Evolutionary conservation across 2,113 vertebrate species (phyloP).

Genomic region (Melanocharis versteri): DNA sequence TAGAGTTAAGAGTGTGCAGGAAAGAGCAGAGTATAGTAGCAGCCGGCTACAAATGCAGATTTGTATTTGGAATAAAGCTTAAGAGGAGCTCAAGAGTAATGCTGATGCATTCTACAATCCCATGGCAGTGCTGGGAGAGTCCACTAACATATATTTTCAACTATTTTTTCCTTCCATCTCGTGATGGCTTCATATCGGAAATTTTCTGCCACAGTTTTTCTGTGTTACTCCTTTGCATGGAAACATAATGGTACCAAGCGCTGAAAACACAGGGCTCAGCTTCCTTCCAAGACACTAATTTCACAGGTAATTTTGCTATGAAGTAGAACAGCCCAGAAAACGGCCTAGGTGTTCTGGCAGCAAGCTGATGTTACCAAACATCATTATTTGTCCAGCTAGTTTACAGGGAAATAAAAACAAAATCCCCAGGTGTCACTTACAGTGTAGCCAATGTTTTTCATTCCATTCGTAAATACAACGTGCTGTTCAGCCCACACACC

Average conservation of each 20-base stretch:
- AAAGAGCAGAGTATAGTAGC: not conserved
- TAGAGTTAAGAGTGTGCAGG: not conserved
- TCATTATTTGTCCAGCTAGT: not conserved
- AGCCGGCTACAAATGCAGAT: not conserved
- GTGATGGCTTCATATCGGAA: not conserved
- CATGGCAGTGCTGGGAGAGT: not conserved
- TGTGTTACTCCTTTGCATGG: not conserved
- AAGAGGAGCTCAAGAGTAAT: not conserved
- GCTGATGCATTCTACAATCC: not conserved
- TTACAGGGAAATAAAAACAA: slow-evolving; percentile 21
- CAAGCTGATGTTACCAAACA: not conserved
- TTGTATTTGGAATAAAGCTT: not conserved
- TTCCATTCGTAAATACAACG: not conserved
- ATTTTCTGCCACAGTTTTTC: not conserved
- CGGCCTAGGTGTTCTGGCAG: slow-evolving; percentile 5
- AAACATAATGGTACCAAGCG: not conserved
- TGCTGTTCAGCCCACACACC: slow-evolving; percentile 31
- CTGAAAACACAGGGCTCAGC: not conserved
- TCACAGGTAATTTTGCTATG: not conserved
- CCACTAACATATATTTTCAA: not conserved
- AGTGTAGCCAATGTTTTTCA: not conserved
- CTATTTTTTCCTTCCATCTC: not conserved
- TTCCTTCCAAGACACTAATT: not conserved
- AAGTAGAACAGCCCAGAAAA: not conserved
- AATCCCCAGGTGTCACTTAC: not conserved